Percentiles rank a stretch among this genome's conserved stretches.
These are phyloP conservation scores for Sardina pilchardus DNA, from an alignment of 2,113 vertebrate genomes.

Conservation along the genomic window DNA sequence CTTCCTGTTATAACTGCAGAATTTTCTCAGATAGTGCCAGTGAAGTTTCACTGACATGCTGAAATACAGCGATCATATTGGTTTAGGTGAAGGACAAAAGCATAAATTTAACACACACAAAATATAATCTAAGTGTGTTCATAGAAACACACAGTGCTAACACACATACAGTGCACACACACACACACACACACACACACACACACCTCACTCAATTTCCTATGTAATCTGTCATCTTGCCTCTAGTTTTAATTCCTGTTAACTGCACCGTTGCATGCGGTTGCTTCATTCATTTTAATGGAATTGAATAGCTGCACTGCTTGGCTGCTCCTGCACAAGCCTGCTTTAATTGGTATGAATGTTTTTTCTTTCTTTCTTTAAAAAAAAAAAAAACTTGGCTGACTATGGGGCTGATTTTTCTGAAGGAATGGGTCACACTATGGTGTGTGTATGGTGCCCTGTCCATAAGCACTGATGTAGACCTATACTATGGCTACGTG, in stretches of 20 bases:
- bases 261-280: conserved; percentile 76
- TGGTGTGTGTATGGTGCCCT: conserved; percentile 31
- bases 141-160: neutral
- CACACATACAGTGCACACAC: conserved; percentile 6
- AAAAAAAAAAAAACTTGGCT: conserved; percentile 48
- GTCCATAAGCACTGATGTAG: neutral
- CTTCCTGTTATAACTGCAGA: neutral
- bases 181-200: conserved; percentile 42
- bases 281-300: conserved; percentile 78
- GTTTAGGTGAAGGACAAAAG: neutral
- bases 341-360: conserved; percentile 77
- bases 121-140: neutral
- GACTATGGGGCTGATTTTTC: conserved; percentile 55
- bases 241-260: conserved; percentile 81
- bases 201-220: conserved; percentile 56
- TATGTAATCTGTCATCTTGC: conserved; percentile 78
- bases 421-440: conserved; percentile 51
- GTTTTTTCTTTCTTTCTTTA: conserved; percentile 45
- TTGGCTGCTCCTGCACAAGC: conserved; percentile 71
- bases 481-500: neutral
- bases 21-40: neutral
- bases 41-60: neutral
- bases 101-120: neutral
- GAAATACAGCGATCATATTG: neutral
- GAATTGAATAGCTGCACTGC: conserved; percentile 78